phyloP scores from a whole-genome alignment of 2,888 invertebrate genomes.

The Luperina testacea region DNA sequence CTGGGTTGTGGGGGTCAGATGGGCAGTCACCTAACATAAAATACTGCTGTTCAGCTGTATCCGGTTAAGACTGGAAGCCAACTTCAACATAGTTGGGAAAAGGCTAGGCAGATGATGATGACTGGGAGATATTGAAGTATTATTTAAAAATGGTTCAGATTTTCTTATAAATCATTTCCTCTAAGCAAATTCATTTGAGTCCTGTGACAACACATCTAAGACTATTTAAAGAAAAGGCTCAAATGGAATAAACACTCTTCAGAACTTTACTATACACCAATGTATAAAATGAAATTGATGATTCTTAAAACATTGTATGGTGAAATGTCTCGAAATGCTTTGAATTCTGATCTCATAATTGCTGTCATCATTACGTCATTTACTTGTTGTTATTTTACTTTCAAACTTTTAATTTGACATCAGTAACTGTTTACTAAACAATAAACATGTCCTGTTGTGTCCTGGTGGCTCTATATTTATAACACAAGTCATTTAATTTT shows the following conservation, averaged over 20 bases:
- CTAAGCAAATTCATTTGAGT: background rate
- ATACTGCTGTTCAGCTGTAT: background rate
- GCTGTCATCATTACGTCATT: slow-evolving; percentile 37
- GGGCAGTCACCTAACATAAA: no score
- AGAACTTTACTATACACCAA: background rate
- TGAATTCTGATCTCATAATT: slow-evolving; percentile 38
- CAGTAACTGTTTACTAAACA: slow-evolving; percentile 37
- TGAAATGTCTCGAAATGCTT: background rate
- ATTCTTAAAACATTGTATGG: background rate
- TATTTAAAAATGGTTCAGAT: background rate
- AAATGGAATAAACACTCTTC: background rate
- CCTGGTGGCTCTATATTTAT: background rate
- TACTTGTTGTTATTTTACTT: slow-evolving; percentile 22
- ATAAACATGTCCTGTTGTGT: slow-evolving; percentile 8
- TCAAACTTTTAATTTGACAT: background rate
- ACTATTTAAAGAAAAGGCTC: background rate
- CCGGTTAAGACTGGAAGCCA: background rate
- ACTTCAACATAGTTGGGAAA: background rate
- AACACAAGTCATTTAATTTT: slow-evolving; percentile 4
- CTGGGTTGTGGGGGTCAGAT: no score
- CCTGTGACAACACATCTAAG: background rate
- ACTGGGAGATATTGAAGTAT: no score
- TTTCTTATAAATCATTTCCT: background rate
- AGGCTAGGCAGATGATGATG: background rate
- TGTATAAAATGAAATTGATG: background rate